These are phyloP conservation scores for Dolichomitus sp. DNA, from an alignment of 2,888 invertebrate genomes.

Conservation along the genomic window DNA sequence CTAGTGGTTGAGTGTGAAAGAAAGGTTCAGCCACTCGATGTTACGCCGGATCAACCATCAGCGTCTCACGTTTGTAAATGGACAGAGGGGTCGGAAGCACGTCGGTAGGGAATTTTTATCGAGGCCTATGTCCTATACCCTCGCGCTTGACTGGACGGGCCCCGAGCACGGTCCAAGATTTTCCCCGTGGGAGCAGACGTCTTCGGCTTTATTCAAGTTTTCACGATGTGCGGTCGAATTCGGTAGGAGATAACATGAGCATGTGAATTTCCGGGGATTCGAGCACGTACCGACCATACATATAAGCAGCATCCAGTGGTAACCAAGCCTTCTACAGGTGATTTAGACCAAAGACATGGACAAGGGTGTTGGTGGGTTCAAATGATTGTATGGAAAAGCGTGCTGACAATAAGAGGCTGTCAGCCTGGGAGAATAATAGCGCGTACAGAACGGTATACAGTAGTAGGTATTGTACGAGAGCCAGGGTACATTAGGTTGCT, in stretches of 20 bases:
- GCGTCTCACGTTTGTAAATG: constrained; percentile 67
- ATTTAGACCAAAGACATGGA: background rate
- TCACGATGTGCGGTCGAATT: constrained; percentile 40
- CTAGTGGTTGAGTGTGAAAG: background rate
- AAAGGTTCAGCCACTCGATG: constrained; percentile 46
- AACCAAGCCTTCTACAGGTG: background rate
- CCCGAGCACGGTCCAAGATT: constrained; percentile 10
- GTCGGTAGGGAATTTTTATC: constrained; percentile 68
- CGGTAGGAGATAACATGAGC: constrained; percentile 54
- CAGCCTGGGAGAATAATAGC: constrained; percentile 60
- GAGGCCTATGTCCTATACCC: constrained; percentile 44
- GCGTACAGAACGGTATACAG: constrained; percentile 11
- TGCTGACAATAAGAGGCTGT: constrained; percentile 52
- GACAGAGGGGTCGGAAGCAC: constrained; percentile 58
- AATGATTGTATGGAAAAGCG: background rate
- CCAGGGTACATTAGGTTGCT: constrained; percentile 59
- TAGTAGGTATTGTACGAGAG: constrained; percentile 36
- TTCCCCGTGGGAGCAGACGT: constrained; percentile 45
- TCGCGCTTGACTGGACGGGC: constrained; percentile 12
- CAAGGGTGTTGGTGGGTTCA: background rate
- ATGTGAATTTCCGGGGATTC: constrained; percentile 45
- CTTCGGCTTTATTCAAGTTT: constrained; percentile 58
- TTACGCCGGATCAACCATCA: constrained; percentile 60
- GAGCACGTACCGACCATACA: constrained; percentile 46
- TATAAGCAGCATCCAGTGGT: background rate